These are phyloP conservation scores for Caenorhabditis sp. DNA, from an alignment of 2,888 invertebrate genomes.

Conservation along the genomic window DNA sequence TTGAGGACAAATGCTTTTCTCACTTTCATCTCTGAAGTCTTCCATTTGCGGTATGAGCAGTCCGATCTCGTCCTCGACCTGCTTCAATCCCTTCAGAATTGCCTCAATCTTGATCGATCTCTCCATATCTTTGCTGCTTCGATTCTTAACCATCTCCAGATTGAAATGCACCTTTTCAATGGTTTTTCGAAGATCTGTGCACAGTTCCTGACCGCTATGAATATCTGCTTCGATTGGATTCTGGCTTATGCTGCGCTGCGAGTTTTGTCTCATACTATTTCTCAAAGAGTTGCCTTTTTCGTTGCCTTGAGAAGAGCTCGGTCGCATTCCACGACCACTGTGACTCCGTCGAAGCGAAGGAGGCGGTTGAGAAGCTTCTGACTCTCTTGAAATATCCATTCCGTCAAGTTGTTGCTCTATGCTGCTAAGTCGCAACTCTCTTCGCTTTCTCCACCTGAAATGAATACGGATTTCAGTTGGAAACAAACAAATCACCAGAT, in stretches of 20 bases:
- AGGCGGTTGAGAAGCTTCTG: slow-evolving; percentile 4
- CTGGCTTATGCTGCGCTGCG: slow-evolving; percentile 45
- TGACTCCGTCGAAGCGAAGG: slow-evolving; percentile 27
- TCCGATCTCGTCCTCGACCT: slow-evolving; percentile 39
- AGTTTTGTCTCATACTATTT: slow-evolving; percentile 42
- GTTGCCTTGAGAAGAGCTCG: slow-evolving; percentile 48
- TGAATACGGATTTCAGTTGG: neutral
- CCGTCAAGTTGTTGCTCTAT: too few species aligned
- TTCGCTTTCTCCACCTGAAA: slow-evolving; percentile 23
- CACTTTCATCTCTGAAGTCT: slow-evolving; percentile 41
- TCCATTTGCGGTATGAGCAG: slow-evolving; percentile 39
- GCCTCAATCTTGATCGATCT: slow-evolving; percentile 58
- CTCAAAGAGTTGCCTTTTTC: slow-evolving; percentile 29
- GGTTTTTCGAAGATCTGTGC: slow-evolving; percentile 60
- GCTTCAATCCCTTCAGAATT: slow-evolving; percentile 41
- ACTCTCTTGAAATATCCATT: slow-evolving; percentile 16
- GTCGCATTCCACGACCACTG: slow-evolving; percentile 44
- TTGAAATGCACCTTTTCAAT: slow-evolving; percentile 61
- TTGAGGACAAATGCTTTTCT: neutral
- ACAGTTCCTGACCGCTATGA: slow-evolving; percentile 55
- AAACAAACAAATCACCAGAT: too few species aligned
- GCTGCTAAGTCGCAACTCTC: too few species aligned
- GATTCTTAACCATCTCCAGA: slow-evolving; percentile 66
- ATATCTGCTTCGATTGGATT: slow-evolving; percentile 57
- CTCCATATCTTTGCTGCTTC: slow-evolving; percentile 68